Conservation (phyloP, 2,888 invertebrate species). For the Clistopyga incitator region DNA sequence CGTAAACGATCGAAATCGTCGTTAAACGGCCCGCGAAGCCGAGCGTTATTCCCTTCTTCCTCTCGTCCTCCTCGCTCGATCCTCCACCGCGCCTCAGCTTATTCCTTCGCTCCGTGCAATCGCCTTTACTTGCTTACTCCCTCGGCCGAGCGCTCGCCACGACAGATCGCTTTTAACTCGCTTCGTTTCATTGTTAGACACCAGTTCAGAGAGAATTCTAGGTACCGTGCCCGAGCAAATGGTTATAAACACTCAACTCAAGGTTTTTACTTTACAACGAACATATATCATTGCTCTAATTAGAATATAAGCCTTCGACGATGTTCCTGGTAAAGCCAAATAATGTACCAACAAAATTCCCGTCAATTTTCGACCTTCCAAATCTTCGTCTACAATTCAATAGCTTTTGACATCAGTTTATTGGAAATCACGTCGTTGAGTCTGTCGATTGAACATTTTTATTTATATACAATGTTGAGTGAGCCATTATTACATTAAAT, state of each 20-base stretch:
- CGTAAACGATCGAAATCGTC: conserved; percentile 84
- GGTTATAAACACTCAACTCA: neutral
- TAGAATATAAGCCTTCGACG: neutral
- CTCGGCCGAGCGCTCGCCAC: conserved; percentile 56
- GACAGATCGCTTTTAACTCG: conserved; percentile 66
- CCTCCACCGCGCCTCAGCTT: conserved; percentile 19
- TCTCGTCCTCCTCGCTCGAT: conserved; percentile 44
- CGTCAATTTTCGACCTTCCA: neutral
- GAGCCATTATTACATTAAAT: no score
- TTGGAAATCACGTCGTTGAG: no score
- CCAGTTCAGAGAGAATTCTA: neutral
- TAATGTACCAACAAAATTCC: neutral
- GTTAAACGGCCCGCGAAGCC: conserved; percentile 81
- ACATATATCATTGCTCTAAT: neutral
- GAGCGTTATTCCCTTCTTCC: conserved; percentile 64
- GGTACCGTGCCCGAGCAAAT: conserved; percentile 33
- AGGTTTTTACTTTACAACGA: neutral
- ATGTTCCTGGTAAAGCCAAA: neutral
- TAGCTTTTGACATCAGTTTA: no score
- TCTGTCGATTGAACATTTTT: no score
- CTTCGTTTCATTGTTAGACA: conserved; percentile 67
- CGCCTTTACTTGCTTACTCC: conserved; percentile 46
- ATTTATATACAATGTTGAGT: no score
- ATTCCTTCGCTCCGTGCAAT: conserved; percentile 58
- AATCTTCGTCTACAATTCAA: neutral